Evolutionary conservation across 2,888 invertebrate genomes (phyloP).

Genomic region (Margaritifera margaritifera): DNA sequence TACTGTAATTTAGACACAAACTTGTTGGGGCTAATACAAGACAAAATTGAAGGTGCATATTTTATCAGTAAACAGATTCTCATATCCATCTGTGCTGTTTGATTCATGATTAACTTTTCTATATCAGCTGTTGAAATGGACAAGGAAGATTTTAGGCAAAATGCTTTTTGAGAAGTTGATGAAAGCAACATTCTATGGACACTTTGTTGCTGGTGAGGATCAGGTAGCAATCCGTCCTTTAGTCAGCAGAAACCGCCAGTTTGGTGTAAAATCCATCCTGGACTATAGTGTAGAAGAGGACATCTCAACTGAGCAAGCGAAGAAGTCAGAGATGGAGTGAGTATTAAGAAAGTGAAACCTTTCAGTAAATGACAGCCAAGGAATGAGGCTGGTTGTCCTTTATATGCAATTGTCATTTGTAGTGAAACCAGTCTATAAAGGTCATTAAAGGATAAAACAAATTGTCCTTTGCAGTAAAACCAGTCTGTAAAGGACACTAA

Average conservation of each 20-base stretch:
- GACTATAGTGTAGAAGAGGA: constrained; percentile 99
- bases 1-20: no score
- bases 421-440: neutral
- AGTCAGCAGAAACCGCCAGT: constrained; percentile 80
- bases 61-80: no score
- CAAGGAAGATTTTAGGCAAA: constrained; percentile 85
- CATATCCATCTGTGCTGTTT: no score
- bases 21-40: no score
- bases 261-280: constrained; percentile 98
- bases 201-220: constrained; percentile 97
- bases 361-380: neutral
- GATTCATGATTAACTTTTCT: constrained; percentile 1
- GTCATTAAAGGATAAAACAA: no score
- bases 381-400: neutral
- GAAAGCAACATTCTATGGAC: constrained; percentile 98
- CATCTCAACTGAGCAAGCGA: constrained; percentile 87
- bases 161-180: constrained; percentile 87
- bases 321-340: constrained; percentile 94
- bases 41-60: no score
- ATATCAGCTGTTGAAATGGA: constrained; percentile 79
- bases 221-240: constrained; percentile 83
- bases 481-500: no score
- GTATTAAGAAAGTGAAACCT: constrained; percentile 22
- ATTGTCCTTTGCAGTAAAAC: no score
- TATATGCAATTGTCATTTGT: neutral